phyloP scores from a whole-genome alignment of 2,113 vertebrate genomes.

The Nannospalax galili region DNA sequence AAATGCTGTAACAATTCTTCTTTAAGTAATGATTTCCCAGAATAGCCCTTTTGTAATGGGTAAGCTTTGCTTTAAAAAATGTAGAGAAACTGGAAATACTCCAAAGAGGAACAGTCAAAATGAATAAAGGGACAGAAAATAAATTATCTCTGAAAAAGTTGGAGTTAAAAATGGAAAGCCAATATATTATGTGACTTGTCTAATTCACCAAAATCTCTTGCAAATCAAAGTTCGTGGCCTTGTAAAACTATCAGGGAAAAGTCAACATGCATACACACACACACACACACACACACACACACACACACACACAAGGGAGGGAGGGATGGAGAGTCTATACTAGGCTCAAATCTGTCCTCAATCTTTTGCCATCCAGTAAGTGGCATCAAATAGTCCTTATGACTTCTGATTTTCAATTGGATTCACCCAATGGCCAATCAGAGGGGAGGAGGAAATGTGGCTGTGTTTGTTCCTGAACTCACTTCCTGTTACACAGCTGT shows the following conservation, averaged over 20 bases:
- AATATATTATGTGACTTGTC: background rate
- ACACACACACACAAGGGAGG: background rate
- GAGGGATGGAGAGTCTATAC: background rate
- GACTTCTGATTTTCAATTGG: background rate
- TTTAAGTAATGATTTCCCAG: constrained; percentile 73
- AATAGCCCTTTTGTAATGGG: constrained; percentile 73
- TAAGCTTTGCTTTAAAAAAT: constrained; percentile 70
- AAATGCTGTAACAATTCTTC: constrained; percentile 72
- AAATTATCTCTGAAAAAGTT: constrained; percentile 71
- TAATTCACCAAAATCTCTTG: constrained; percentile 43
- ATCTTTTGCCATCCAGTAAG: background rate
- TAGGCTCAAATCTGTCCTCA: background rate
- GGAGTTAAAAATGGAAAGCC: constrained; percentile 52
- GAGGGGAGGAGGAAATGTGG: background rate
- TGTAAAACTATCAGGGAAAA: background rate
- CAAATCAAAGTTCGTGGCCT: background rate
- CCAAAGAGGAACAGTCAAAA: constrained; percentile 70
- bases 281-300: background rate
- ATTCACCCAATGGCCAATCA: background rate
- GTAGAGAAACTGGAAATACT: constrained; percentile 66
- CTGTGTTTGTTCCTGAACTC: background rate
- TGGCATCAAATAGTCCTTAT: background rate
- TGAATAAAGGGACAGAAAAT: constrained; percentile 65
- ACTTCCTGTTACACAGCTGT: background rate
- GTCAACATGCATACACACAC: background rate